Conservation (phyloP, 2,888 invertebrate species). For the Microctonus aethiopoides region DNA sequence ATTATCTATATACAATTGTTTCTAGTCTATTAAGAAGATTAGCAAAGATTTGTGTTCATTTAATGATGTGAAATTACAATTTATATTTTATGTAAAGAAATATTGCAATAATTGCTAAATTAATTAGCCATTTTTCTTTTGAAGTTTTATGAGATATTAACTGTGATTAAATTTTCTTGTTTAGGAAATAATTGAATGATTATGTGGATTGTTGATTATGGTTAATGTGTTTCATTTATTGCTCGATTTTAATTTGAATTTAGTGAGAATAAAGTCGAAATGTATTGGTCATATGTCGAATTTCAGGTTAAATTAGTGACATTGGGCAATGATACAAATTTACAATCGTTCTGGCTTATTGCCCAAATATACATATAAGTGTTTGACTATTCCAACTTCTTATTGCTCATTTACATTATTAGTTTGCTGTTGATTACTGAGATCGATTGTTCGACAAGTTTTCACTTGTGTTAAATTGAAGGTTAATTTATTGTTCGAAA, state of each 20-base stretch:
- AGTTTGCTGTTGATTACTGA: background rate
- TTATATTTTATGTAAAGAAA: too few relatives aligned
- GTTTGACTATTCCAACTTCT: background rate
- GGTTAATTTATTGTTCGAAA: background rate
- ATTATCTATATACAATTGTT: background rate
- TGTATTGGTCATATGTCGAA: background rate
- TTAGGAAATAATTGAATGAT: background rate
- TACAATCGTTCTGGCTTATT: constrained; percentile 43
- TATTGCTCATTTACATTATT: background rate
- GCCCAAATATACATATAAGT: constrained; percentile 35
- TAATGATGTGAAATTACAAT: background rate
- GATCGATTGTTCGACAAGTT: background rate
- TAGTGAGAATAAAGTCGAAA: background rate
- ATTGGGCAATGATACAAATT: constrained; percentile 54
- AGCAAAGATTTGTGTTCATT: background rate
- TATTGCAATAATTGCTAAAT: too few relatives aligned
- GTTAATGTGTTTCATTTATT: background rate
- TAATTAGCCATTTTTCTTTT: too few relatives aligned
- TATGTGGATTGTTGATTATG: background rate
- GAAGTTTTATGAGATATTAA: background rate
- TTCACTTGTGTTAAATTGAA: background rate
- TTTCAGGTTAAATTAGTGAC: constrained; percentile 47
- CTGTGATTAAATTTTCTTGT: background rate
- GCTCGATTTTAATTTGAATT: background rate
- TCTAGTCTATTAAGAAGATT: background rate